Base-by-base conservation (phyloP, 2,888 invertebrate genomes). In the Mythimna vitellina region DNA sequence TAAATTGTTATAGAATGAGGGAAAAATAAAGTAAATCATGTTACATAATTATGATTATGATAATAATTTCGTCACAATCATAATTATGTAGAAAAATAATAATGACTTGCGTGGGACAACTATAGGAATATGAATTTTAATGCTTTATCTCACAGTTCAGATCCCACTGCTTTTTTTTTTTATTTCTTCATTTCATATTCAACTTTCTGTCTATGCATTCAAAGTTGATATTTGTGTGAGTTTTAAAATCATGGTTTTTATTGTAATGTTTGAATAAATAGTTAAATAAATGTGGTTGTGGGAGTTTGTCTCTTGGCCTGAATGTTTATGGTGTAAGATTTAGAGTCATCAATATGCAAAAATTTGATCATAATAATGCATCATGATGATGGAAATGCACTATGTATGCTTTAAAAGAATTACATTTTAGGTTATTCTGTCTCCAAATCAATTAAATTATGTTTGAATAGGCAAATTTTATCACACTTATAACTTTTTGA, bases 61-160 rank as follows among this genome's bases (percentile, higher is more conserved):
- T 72, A 14, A 29, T 46, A 46, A 17, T 17, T 46, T 46, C 46
- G 17, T 46, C 46, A 46, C 46, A 17, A 46, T 46, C 17, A 46
- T 46, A 54, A 22, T 74, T 56, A 65, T 49, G 49, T 35, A 38
- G 12, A 67, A 35, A 42, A 58, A 53, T 73, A 56, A 5, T 29
- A 32, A 54, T 69, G 12, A n/a, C 56, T 56, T 49, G 14, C 20
- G 46, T 65, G 20, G n/a, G 25, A 65, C 46, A 56, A 14, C 8
- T 29, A 20, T 12, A 38, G 14, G 20, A 70, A 73, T 20, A 20
- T 62, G 10, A 53, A 74, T n/a, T n/a, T 46, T 46, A 53, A 3
- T 10, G 1, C 1, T 2, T 8, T 22, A 1, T 1, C 0, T 14
- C 14, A 49, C 4, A n/a, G 22, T n/a, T 38, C 25, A 54, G 35